Evolutionary conservation across 2,888 invertebrate species (phyloP), one percentile per base, ranked within the genome.

Genomic region (Anagyrus pseudococci): DNA sequence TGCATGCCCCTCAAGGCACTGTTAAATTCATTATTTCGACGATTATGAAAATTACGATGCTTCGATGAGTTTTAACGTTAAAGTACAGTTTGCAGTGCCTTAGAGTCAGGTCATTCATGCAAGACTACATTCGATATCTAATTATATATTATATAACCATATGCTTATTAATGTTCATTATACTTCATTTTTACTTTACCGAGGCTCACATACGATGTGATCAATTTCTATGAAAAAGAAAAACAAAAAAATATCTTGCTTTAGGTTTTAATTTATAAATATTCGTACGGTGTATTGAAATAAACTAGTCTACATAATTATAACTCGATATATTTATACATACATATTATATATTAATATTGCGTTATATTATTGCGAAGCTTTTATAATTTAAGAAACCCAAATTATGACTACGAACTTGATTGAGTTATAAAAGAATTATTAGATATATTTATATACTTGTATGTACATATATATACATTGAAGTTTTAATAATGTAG

Each of bases 1-100:
- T 78, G 79, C 71, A 77, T 79, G 78, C 78, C 77, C 76, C 75
- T 76, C 73, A 72, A 71, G 74, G 74, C 73, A 74, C 70, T 69
- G 68, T 67, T 53, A 37, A 29, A 41, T 19, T 58, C 33, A 4
- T 4, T 8, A 15, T 37, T 2, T 37, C 8, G 2, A 13, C 15
- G 10, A 2, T 37, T 37, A 7, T 29, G 4, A 7, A 7, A 7
- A 10, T 29, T 29, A 7, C 10, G 29, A 7, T 29, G 4, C 10
- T 37, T 37, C 15, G 10, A 2, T 2, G 33, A 10, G 15, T 37
- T 37, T 37, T 37, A 8, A 2, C 10, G 15, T 2, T 15, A 37
- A 37, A 2, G 15, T 37, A 13, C 13, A 2, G 33, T 37, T 13
- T 68, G 71, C 73, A 69, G 72, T 76, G 73, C 76, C 75, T 72